Conservation (phyloP, 92 coral and sea anemone species). For the Nematostella vectensis region DNA sequence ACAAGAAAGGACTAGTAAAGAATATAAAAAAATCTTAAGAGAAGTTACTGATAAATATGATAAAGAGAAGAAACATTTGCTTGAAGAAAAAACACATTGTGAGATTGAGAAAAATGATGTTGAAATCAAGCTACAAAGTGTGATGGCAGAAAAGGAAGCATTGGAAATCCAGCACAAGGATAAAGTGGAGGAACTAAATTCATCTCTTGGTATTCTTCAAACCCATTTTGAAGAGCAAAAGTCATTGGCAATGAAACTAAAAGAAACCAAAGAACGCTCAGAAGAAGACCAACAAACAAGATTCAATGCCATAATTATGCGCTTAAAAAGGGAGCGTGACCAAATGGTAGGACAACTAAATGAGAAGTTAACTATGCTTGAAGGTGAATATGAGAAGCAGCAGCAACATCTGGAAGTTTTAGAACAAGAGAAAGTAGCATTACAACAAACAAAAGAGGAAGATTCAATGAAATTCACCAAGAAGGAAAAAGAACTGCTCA, state of each 20-base stretch:
- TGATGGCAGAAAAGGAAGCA: conserved; percentile 29
- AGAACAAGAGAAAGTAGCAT: conserved; percentile 45
- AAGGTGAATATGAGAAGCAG: conserved; percentile 31
- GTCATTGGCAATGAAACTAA: conserved; percentile 31
- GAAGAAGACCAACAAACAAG: conserved; percentile 95
- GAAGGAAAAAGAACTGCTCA: conserved; percentile 39
- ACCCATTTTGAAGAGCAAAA: conserved; percentile 58
- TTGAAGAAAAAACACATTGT: conserved; percentile 3
- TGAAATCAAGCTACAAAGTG: conserved; percentile 21
- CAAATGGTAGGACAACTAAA: conserved; percentile 53
- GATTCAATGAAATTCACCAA: conserved; percentile 23
- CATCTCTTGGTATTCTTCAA: conserved; percentile 31
- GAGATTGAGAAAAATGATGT: conserved; percentile 14
- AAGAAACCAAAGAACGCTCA: conserved; percentile 47
- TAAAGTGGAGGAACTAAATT: conserved; percentile 27
- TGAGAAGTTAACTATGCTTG: conserved; percentile 47
- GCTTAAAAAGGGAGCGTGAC: conserved; percentile 78
- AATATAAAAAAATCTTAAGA: conserved; percentile 17
- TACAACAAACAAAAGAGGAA: conserved; percentile 32
- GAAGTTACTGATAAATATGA: conserved; percentile 32
- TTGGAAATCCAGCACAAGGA: conserved; percentile 25
- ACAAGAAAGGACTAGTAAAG: conserved; percentile 23
- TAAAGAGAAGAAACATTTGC: conserved; percentile 27
- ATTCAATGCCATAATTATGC: conserved; percentile 75
- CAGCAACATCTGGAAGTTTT: conserved; percentile 33